Conservation (phyloP, 2,113 vertebrate species). For the Apistogramma diplotaenia region DNA sequence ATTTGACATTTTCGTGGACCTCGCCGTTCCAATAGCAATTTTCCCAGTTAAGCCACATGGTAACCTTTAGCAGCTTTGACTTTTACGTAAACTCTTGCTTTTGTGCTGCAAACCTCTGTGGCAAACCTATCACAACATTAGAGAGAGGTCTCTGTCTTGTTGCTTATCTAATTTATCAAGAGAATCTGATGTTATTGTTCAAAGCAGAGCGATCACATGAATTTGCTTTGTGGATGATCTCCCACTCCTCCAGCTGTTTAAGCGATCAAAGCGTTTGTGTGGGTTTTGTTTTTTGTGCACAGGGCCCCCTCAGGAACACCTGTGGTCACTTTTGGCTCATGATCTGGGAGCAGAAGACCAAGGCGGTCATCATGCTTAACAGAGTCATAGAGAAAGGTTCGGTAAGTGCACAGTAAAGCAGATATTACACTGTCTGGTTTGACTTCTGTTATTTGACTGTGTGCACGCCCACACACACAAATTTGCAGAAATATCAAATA, state of each 20-base stretch:
- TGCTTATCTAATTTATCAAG: not conserved
- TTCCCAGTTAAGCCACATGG: constrained; percentile 7
- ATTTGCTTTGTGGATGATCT: not conserved
- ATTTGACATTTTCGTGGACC: constrained; percentile 5
- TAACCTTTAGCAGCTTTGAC: constrained; percentile 3
- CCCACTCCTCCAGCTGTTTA: not conserved
- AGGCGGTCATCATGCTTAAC: constrained; percentile 97
- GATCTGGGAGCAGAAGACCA: constrained; percentile 96
- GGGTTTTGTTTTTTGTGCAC: not conserved
- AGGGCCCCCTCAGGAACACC: constrained; percentile 95
- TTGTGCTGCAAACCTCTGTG: not conserved
- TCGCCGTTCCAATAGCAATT: not conserved
- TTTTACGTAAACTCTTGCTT: not conserved
- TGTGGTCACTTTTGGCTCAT: constrained; percentile 99
- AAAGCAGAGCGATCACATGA: not conserved
- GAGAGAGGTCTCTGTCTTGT: not conserved
- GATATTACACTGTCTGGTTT: not conserved
- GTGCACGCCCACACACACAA: not conserved
- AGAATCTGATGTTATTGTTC: not conserved
- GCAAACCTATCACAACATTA: not conserved
- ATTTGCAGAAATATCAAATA: not conserved
- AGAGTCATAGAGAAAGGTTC: constrained; percentile 95
- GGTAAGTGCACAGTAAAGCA: constrained; percentile 73
- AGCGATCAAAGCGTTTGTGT: constrained; percentile 11
- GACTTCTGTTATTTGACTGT: not conserved